A percentile compares a stretch with the other conserved stretches of the same genome.
Conservation (phyloP, 2,797 vertebrate genomes). For the Rhinogobio ventralis region DNA sequence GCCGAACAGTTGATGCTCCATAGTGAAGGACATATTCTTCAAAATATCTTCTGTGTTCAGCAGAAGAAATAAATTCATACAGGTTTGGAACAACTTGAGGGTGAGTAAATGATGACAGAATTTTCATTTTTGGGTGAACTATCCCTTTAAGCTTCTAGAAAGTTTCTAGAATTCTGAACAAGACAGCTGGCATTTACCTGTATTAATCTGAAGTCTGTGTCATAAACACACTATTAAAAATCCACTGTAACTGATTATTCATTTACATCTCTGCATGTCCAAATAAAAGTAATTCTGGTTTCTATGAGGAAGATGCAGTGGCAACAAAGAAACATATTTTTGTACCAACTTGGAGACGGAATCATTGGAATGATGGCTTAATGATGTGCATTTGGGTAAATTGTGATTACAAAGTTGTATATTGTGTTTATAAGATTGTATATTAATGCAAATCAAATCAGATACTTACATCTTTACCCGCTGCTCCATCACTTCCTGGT, state of each 20-base stretch:
- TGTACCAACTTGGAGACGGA: neutral
- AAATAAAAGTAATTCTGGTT: neutral
- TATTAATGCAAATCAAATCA: constrained; percentile 26
- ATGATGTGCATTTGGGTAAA: neutral
- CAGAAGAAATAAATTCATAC: too few relatives aligned
- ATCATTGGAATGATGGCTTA: neutral
- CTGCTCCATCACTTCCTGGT: constrained; percentile 83
- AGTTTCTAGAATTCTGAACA: neutral
- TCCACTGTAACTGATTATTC: neutral
- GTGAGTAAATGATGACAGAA: too few relatives aligned
- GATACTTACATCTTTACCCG: constrained; percentile 89
- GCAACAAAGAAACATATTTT: neutral
- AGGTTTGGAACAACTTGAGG: too few relatives aligned
- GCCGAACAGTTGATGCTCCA: too few relatives aligned
- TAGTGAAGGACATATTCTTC: too few relatives aligned
- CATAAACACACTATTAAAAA: neutral
- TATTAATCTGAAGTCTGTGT: neutral
- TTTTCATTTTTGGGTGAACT: too few relatives aligned
- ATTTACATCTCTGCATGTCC: neutral
- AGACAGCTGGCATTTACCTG: neutral
- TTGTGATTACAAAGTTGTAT: neutral
- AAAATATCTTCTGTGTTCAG: too few relatives aligned
- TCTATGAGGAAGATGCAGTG: neutral
- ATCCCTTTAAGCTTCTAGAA: too few relatives aligned
- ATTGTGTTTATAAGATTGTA: constrained; percentile 27